These are phyloP conservation scores for Congeria kusceri DNA, from an alignment of 2,888 invertebrate genomes.

Conservation along the genomic window DNA sequence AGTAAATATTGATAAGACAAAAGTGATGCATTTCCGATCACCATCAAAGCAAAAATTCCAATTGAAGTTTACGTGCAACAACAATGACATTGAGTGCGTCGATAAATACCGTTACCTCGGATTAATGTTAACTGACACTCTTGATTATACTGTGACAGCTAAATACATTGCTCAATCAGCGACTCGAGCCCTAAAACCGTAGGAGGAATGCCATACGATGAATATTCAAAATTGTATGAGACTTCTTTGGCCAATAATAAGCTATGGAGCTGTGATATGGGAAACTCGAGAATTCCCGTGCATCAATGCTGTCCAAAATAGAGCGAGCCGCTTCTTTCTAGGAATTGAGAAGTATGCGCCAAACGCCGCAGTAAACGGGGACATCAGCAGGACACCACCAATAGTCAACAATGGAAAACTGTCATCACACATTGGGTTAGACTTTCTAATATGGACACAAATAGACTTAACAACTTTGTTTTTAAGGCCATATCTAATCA, in stretches of 20 bases:
- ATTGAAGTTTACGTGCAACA: background rate
- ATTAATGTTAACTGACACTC: constrained; percentile 4
- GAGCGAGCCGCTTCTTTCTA: no score
- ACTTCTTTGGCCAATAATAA: constrained; percentile 16
- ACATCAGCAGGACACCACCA: no score
- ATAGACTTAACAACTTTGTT: no score
- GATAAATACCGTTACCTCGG: constrained; percentile 11
- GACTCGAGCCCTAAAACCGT: constrained; percentile 6
- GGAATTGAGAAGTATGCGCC: no score
- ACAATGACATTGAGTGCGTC: no score
- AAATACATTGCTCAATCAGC: constrained; percentile 21
- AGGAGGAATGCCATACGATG: constrained; percentile 18
- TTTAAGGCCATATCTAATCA: no score
- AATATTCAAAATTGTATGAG: constrained; percentile 25
- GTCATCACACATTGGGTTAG: no score
- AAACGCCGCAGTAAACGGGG: no score
- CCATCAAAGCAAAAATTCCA: background rate
- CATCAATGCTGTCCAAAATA: constrained; percentile 5
- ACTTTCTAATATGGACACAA: no score
- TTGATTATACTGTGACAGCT: constrained; percentile 13
- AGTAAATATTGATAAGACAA: background rate
- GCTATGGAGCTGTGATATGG: constrained; percentile 34
- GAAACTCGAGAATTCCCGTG: constrained; percentile 4
- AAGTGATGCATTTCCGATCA: background rate
- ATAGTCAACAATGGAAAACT: no score